Base-by-base conservation (phyloP, 2,797 vertebrate genomes). In the Phrynocephalus forsythii region DNA sequence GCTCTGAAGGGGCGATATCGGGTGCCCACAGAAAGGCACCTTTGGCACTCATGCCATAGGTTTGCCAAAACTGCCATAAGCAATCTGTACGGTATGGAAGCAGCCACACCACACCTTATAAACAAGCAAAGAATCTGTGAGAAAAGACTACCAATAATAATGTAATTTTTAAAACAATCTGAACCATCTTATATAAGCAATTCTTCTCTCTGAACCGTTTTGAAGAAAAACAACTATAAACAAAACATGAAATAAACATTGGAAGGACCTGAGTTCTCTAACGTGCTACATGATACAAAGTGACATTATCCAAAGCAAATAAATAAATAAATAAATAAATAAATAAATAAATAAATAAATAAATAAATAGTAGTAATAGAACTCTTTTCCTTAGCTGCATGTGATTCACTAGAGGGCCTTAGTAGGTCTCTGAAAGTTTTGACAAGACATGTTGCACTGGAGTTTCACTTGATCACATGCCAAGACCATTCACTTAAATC, bases 161-260 rank as follows among this genome's bases (percentile, higher is more conserved):
- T 5, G 44, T 84, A 77, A 93, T 91, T 20, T 56, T 56, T 56
- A 52, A 82, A 24, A 81, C 30, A 60, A 67, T 6, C 56, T 50
- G 63, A 80, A 87, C 52, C 52, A 72, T 84, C 84, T 94, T 76
- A 81, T 5, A 16, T 5, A 18, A 89, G 2, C 5, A 15, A 26
- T 86, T 60, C 88, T 94, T 82, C 72, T 28, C 15, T 13, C 4
- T 1, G 79, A 67, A n/a, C 72, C 56, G 22, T 77, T 72, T 84
- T 89, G 86, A n/a, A 89, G 91, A 88, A 80, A 87, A 89, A 83
- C 85, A 30, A 67, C 67, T 1, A 90, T 52, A 56, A 73, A 63
- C 80, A 87, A 91, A 91, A 92, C 91, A 83, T 5, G 6, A 26
- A 16, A 68, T 90, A n/a, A 20, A 84, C 20, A 28, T 10, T 87